These are phyloP conservation scores for Neoarius graeffei DNA, from an alignment of 2,113 vertebrate species.

Conservation along the genomic window DNA sequence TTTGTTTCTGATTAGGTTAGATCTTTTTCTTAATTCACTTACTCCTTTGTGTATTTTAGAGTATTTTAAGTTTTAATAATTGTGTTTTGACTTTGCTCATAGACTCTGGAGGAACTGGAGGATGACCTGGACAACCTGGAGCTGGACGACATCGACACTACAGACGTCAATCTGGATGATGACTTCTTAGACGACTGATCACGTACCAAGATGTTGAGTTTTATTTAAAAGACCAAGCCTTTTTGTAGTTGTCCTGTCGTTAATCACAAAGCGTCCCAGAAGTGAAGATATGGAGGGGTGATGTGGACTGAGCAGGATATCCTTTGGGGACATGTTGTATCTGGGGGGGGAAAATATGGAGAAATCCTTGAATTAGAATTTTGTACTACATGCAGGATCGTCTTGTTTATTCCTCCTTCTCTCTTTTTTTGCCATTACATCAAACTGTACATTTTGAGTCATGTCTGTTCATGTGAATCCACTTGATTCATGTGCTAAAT, in stretches of 20 bases:
- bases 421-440: slow-evolving; percentile 15
- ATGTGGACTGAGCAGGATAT: slow-evolving; percentile 1
- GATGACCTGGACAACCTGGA: slow-evolving; percentile 96
- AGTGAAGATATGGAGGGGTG: background rate
- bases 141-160: slow-evolving; percentile 94
- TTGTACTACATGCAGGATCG: slow-evolving; percentile 37
- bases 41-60: background rate
- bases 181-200: slow-evolving; percentile 86
- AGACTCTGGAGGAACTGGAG: slow-evolving; percentile 90
- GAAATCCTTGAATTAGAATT: slow-evolving; percentile 4
- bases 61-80: background rate
- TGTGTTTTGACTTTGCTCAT: background rate
- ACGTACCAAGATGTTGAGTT: slow-evolving; percentile 27
- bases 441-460: slow-evolving; percentile 33
- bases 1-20: too few species aligned
- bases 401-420: background rate
- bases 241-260: slow-evolving; percentile 29
- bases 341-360: background rate
- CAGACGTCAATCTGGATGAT: slow-evolving; percentile 95
- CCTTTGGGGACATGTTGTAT: background rate
- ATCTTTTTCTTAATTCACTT: background rate
- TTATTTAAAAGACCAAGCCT: slow-evolving; percentile 60
- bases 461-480: slow-evolving; percentile 16
- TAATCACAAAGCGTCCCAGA: background rate
- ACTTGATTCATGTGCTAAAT: slow-evolving; percentile 1